Evolutionary conservation across 2,797 vertebrate genomes (phyloP).

Genomic region (Melanotaenia parkinsoni): DNA sequence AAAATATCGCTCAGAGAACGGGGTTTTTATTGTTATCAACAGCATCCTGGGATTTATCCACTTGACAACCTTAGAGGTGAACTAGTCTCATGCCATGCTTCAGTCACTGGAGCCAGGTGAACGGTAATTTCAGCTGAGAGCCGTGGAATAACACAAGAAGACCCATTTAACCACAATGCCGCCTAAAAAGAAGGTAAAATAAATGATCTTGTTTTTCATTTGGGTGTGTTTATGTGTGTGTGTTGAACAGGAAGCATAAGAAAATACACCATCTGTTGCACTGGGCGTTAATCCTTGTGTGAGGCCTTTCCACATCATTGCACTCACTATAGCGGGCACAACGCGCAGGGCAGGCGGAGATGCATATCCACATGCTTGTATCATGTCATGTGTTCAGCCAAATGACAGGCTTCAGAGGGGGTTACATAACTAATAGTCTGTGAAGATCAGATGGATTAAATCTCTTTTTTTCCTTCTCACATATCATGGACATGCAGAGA

Average conservation of each 20-base stretch:
- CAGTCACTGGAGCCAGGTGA: slow-evolving; percentile 46
- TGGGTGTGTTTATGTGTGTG: slow-evolving; percentile 9
- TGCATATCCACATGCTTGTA: slow-evolving; percentile 44
- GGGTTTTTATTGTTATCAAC: background rate
- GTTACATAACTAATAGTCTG: slow-evolving; percentile 55
- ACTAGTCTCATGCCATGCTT: slow-evolving; percentile 39
- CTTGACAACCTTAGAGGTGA: slow-evolving; percentile 13
- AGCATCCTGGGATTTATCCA: slow-evolving; percentile 8
- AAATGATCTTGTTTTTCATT: background rate
- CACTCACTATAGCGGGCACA: slow-evolving; percentile 40
- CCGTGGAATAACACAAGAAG: slow-evolving; percentile 50
- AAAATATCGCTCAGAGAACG: background rate
- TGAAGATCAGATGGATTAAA: slow-evolving; percentile 32
- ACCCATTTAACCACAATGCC: slow-evolving; percentile 71
- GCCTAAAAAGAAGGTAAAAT: slow-evolving; percentile 85
- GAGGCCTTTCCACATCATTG: slow-evolving; percentile 75
- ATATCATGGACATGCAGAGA: background rate
- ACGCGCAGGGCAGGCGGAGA: slow-evolving; percentile 37
- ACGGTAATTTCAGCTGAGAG: slow-evolving; percentile 33
- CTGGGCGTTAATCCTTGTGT: slow-evolving; percentile 78
- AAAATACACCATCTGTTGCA: slow-evolving; percentile 81
- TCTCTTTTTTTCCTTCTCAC: slow-evolving; percentile 1
- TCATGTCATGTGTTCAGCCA: slow-evolving; percentile 39
- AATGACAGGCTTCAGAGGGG: slow-evolving; percentile 31
- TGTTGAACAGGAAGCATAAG: slow-evolving; percentile 59